These are phyloP conservation scores for Brassicogethes aeneus DNA, from an alignment of 2,888 invertebrate species.

Conservation along the genomic window DNA sequence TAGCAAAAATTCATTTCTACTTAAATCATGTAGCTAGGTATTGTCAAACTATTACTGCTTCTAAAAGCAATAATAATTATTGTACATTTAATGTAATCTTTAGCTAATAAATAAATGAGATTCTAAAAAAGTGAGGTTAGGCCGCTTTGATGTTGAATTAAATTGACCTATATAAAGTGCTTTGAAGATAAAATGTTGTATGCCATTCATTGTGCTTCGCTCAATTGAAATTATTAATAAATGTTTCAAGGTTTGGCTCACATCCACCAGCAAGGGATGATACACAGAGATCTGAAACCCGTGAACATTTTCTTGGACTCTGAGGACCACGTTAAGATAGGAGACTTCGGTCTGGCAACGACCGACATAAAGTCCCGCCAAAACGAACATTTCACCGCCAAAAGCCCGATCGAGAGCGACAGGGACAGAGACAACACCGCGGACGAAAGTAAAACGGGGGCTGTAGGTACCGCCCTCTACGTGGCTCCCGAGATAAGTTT, in stretches of 20 bases:
- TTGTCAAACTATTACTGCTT: too few species aligned
- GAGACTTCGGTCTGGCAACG: conserved; percentile 95
- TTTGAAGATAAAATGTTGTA: too few species aligned
- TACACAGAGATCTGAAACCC: conserved; percentile 76
- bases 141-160: conserved; percentile 1
- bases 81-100: too few species aligned
- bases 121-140: too few species aligned
- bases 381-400: conserved; percentile 24
- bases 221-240: neutral
- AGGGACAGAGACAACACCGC: conserved; percentile 33
- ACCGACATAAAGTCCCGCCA: conserved; percentile 44
- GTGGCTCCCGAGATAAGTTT: conserved; percentile 86
- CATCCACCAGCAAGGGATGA: conserved; percentile 88
- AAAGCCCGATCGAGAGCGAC: conserved; percentile 25
- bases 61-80: too few species aligned
- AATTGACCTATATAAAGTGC: too few species aligned
- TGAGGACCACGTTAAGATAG: conserved; percentile 93
- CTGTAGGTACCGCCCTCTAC: conserved; percentile 92
- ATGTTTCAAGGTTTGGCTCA: conserved; percentile 56
- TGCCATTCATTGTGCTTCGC: too few species aligned
- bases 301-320: conserved; percentile 94
- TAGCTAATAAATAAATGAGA: too few species aligned
- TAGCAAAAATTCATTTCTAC: too few species aligned
- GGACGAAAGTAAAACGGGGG: conserved; percentile 57
- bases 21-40: too few species aligned